Evolutionary conservation across 2,888 invertebrate genomes (phyloP).

Genomic region (Pammene fasciana): DNA sequence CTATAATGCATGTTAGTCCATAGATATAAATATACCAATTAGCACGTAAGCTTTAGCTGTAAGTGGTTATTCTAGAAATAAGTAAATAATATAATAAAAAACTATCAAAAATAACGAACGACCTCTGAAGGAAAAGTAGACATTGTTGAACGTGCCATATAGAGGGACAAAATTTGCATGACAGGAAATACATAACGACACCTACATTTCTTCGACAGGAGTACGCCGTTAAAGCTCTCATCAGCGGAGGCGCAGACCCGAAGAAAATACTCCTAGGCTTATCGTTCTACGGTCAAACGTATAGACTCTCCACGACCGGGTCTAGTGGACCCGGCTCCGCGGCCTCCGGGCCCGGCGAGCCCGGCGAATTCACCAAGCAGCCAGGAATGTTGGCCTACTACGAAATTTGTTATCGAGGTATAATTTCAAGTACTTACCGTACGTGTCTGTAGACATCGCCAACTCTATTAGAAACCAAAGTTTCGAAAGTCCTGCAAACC

Average conservation of each 20-base stretch:
- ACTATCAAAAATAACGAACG: no score
- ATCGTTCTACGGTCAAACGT: constrained; percentile 95
- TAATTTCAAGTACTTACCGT: not conserved
- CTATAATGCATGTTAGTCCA: no score
- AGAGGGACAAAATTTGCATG: no score
- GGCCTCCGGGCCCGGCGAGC: constrained; percentile 88
- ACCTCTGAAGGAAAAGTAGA: no score
- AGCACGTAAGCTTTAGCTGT: no score
- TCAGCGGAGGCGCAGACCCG: constrained; percentile 88
- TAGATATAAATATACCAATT: no score
- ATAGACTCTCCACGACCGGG: constrained; percentile 82
- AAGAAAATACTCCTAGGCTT: constrained; percentile 91
- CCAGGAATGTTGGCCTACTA: constrained; percentile 95
- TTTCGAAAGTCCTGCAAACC: no score
- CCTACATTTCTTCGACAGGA: constrained; percentile 80
- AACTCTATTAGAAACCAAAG: no score
- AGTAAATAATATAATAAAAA: no score
- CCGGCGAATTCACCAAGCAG: constrained; percentile 92
- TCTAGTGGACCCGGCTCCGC: constrained; percentile 83
- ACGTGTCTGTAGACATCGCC: no score
- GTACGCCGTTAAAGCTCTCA: constrained; percentile 90
- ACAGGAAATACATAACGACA: not conserved
- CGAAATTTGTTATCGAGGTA: constrained; percentile 89
- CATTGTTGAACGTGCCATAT: no score
- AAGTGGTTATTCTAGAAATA: no score